Conservation (phyloP, 2,113 vertebrate genomes). For the Pica pica region DNA sequence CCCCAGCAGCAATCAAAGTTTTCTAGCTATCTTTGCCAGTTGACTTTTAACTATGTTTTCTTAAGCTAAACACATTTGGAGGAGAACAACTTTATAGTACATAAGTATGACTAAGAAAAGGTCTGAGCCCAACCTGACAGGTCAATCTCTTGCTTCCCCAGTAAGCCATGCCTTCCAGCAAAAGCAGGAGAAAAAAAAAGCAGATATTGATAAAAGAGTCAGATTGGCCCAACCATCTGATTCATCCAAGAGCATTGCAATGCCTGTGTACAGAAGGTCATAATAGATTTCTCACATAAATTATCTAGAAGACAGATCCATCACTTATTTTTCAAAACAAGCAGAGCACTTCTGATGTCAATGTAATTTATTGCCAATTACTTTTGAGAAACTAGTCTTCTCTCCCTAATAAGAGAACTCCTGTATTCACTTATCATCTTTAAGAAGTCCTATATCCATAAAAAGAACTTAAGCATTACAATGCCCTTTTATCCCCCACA, state of each 20-base stretch:
- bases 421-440: background rate
- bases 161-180: background rate
- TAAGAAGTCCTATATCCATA: background rate
- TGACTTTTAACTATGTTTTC: background rate
- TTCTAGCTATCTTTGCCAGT: conserved; percentile 12
- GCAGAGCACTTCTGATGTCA: background rate
- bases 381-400: background rate
- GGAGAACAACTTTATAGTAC: background rate
- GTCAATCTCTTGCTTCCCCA: background rate
- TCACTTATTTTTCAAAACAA: conserved; percentile 5
- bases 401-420: background rate
- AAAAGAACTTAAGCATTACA: background rate
- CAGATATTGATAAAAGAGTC: background rate
- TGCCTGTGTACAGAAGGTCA: background rate
- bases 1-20: conserved; percentile 10
- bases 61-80: conserved; percentile 7
- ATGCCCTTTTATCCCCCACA: background rate
- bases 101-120: background rate
- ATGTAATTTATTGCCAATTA: background rate
- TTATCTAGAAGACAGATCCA: background rate
- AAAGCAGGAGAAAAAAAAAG: background rate
- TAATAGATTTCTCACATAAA: background rate
- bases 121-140: background rate
- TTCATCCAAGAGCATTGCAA: background rate
- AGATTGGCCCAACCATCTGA: background rate